Base-by-base conservation (phyloP, 2,888 invertebrate species). In the Caenorhabditis becei region DNA sequence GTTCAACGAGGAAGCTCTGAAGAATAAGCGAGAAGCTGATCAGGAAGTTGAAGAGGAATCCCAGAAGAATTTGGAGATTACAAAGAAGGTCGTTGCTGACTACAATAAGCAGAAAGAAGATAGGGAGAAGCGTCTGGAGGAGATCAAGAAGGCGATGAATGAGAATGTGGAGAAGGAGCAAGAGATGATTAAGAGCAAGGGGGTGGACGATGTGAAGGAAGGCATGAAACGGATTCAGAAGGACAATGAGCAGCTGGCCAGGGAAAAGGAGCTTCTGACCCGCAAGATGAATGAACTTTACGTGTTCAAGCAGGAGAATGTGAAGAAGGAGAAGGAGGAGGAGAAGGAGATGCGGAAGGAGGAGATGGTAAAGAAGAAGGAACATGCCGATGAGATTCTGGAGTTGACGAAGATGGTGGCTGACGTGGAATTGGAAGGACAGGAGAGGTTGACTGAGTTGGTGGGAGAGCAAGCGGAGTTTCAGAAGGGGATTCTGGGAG, bases 241-340 rank as follows among this genome's bases (percentile, higher is more conserved):
- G 51, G 51, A 51, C 0, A 59, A 70, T 8, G 51, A 59, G 35
- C 18, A 59, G 18, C 23, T 69, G 23, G 8, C 23, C 18, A 14
- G 7, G 18, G 32, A 49, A 32, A 32, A n/a, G 1, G 35, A 58
- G 24, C n/a, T 49, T 4, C 1, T 59, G 58, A 2, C 32, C 0
- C 7, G 20, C 28, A 14, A 32, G 35, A 23, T 44, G n/a, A 44
- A 56, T 8, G 11, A 14, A 20, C 0, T 51, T 0, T 7, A 59
- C 44, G 32, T 37, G 35, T 10, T 4, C 51, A n/a, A 59, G 8
- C 2, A 20, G 10, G 51, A 59, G 11, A 20, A 18, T n/a, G 37
- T 58, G 37, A 14, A 20, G n/a, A 23, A 32, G 1, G 16, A 51
- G 23, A 18, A 24, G 49, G 20, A 18, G 23, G 10, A 18, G 16